Evolutionary conservation across 2,797 vertebrate genomes (phyloP), one percentile per base, ranked within the genome.

Genomic region (Ptychadena robeensis): DNA sequence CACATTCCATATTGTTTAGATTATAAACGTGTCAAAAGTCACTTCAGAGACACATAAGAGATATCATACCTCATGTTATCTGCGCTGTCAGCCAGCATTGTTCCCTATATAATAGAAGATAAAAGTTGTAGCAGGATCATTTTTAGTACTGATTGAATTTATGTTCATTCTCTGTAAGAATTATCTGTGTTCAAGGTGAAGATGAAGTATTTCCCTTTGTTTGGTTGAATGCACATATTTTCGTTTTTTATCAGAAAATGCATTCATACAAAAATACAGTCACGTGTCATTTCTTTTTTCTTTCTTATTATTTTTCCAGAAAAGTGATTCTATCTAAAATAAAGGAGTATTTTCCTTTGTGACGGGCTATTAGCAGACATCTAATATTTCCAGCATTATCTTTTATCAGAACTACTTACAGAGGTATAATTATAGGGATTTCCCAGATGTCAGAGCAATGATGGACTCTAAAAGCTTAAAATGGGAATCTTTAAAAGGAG

Each of bases 331-430:
- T 40, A 40, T 1, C 38, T 12, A 15, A 3, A 44, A 44, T 44
- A 44, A 44, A 65, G 27, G 22, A 12, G 22, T 66, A 28, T 44
- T 44, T 44, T 76, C 28, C 9, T 66, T 76, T 76, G 61, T 66
- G 44, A 44, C 28, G 31, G 5, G 35, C 65, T 44, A 48, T 77
- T 66, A 63, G 65, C 37, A 65, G 61, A 32, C 30, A 76, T 64
- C 9, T 64, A 30, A n/a, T 27, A 38, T 65, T 66, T 77, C 27
- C 35, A 65, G 35, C 44, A 31, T 32, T 18, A 32, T 38, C 65
- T 65, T 77, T 28, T 77, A 77, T 40, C 74, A 66, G 66, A 63
- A 63, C 34, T 38, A 66, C 64, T 44, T 77, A 32, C 25, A 44
- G 28, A 32, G 37, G 27, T 63, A 65, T 76, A 40, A 65, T 77